Percentiles rank a stretch among this genome's conserved stretches.
phyloP scores from a whole-genome alignment of 2,888 invertebrate genomes.

The Zeuzera pyrina region DNA sequence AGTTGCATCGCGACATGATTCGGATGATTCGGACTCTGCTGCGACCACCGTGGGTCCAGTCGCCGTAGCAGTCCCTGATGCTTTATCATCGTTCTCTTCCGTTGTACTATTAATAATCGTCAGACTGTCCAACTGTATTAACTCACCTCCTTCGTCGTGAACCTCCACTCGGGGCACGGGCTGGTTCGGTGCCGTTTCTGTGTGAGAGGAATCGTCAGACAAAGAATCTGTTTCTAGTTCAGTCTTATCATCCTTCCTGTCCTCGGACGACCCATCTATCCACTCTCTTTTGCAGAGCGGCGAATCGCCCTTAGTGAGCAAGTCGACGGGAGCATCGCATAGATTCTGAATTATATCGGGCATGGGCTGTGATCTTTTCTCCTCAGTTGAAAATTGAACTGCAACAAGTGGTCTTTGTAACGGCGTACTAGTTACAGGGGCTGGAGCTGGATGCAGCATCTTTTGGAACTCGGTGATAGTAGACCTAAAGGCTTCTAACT shows the following conservation, averaged over 20 bases:
- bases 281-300: slow-evolving; percentile 39
- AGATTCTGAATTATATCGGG: slow-evolving; percentile 73
- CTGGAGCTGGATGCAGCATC: slow-evolving; percentile 83
- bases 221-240: slow-evolving; percentile 69
- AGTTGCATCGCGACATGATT: slow-evolving; percentile 79
- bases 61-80: slow-evolving; percentile 37
- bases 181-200: slow-evolving; percentile 48
- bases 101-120: slow-evolving; percentile 52
- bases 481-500: slow-evolving; percentile 86
- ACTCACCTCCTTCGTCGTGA: slow-evolving; percentile 79
- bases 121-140: slow-evolving; percentile 75
- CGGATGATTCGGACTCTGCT: slow-evolving; percentile 68
- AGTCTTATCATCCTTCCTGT: slow-evolving; percentile 30
- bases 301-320: slow-evolving; percentile 46
- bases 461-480: slow-evolving; percentile 93
- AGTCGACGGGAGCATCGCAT: slow-evolving; percentile 49
- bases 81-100: slow-evolving; percentile 39
- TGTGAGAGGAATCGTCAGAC: slow-evolving; percentile 52
- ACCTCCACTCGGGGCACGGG: slow-evolving; percentile 81
- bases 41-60: slow-evolving; percentile 58
- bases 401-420: slow-evolving; percentile 33
- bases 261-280: slow-evolving; percentile 65
- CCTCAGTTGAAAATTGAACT: slow-evolving; percentile 41
- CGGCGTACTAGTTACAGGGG: slow-evolving; percentile 28
- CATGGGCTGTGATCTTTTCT: slow-evolving; percentile 69